Evolutionary conservation across 2,888 invertebrate species (phyloP).

Genomic region (Cosmia trapezina): DNA sequence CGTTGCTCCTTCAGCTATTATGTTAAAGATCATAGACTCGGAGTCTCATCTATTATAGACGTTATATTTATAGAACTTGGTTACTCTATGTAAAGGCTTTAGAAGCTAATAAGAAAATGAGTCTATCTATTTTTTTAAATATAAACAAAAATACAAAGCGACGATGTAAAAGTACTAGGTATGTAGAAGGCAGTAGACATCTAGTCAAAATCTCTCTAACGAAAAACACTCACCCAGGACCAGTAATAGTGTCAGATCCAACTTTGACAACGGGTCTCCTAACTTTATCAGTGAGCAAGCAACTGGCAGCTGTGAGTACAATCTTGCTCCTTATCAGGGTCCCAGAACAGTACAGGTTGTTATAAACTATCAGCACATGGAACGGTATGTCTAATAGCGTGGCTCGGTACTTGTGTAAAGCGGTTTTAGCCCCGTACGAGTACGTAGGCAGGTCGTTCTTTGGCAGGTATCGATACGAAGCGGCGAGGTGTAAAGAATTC

Average conservation of each 20-base stretch:
- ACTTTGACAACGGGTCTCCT: slow-evolving; percentile 75
- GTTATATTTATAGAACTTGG: slow-evolving; percentile 13
- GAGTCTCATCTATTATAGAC: slow-evolving; percentile 16
- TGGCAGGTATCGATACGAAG: slow-evolving; percentile 40
- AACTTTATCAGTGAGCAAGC: slow-evolving; percentile 67
- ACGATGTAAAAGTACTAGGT: neutral
- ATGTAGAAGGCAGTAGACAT: neutral
- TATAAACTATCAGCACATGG: slow-evolving; percentile 79
- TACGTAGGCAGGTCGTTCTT: slow-evolving; percentile 9
- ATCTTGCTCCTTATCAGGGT: slow-evolving; percentile 76
- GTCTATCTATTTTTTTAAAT: too few species aligned
- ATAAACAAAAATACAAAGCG: too few species aligned
- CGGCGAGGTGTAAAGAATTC: slow-evolving; percentile 32
- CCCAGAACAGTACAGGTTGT: slow-evolving; percentile 80
- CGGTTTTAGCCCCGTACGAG: slow-evolving; percentile 23
- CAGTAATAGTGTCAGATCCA: slow-evolving; percentile 73
- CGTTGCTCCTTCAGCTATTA: slow-evolving; percentile 35
- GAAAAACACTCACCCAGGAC: slow-evolving; percentile 67
- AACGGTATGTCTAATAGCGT: slow-evolving; percentile 70
- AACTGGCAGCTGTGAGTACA: slow-evolving; percentile 81
- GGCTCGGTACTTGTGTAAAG: slow-evolving; percentile 49
- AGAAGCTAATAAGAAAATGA: neutral
- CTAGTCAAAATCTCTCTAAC: neutral
- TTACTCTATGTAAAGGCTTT: slow-evolving; percentile 3
- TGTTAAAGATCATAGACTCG: slow-evolving; percentile 29